Evolutionary conservation across 2,113 vertebrate genomes (phyloP).

Genomic region (Poeciliopsis prolifica): DNA sequence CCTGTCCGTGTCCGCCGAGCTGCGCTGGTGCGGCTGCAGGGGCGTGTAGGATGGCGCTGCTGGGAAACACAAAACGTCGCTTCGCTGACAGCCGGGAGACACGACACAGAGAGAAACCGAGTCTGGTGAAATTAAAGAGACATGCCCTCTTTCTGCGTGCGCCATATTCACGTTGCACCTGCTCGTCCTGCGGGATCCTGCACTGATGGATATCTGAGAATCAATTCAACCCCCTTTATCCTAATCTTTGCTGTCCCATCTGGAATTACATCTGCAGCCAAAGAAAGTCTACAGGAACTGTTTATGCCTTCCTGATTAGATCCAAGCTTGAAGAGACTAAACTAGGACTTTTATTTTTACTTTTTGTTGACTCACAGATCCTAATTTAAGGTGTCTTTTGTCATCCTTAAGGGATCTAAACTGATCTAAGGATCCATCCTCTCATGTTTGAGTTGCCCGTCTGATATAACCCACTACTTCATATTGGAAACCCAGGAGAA

Average conservation of each 20-base stretch:
- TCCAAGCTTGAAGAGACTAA: background rate
- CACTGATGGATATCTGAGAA: conserved; percentile 22
- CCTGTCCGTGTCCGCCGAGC: conserved; percentile 35
- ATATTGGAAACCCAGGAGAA: conserved; percentile 38
- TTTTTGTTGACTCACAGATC: background rate
- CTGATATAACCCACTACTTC: background rate
- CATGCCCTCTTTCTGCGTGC: conserved; percentile 21
- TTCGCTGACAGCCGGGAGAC: conserved; percentile 10
- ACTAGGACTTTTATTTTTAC: background rate
- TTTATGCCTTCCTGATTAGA: background rate
- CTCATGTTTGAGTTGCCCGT: background rate
- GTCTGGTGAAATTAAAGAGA: conserved; percentile 13
- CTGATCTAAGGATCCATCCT: conserved; percentile 10
- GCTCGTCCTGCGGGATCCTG: conserved; percentile 23
- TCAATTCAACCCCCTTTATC: conserved; percentile 6
- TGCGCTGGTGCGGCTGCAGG: conserved; percentile 45
- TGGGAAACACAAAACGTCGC: conserved; percentile 21
- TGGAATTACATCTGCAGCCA: conserved; percentile 9
- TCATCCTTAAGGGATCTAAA: background rate
- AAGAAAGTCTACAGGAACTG: background rate
- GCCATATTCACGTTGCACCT: conserved; percentile 65
- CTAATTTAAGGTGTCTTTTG: background rate
- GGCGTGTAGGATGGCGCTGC: conserved; percentile 25
- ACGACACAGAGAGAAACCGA: conserved; percentile 5
- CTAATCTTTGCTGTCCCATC: background rate